Percentiles rank a stretch among this genome's conserved stretches.
These are phyloP conservation scores for Dinocampus coccinellae DNA, from an alignment of 2,888 invertebrate genomes.

Conservation along the genomic window DNA sequence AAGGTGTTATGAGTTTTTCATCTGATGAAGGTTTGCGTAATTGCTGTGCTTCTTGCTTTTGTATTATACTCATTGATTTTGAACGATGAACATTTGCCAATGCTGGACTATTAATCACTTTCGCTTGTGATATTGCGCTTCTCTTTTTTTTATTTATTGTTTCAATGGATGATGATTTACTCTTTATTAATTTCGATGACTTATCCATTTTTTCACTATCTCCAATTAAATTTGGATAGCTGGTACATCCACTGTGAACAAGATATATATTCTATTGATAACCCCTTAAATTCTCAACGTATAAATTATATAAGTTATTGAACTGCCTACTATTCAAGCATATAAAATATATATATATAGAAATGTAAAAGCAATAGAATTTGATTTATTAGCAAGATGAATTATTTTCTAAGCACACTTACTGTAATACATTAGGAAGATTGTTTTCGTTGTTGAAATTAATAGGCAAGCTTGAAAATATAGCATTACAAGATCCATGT, in stretches of 20 bases:
- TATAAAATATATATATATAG: neutral
- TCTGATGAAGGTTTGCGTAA: slow-evolving; percentile 44
- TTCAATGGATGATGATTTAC: slow-evolving; percentile 18
- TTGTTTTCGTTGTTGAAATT: slow-evolving; percentile 58
- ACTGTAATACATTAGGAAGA: slow-evolving; percentile 52
- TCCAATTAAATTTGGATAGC: slow-evolving; percentile 30
- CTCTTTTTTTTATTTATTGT: slow-evolving; percentile 9
- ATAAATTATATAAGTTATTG: neutral
- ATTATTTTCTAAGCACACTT: slow-evolving; percentile 45
- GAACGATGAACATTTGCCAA: slow-evolving; percentile 39
- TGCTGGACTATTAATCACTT: neutral
- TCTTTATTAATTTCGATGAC: slow-evolving; percentile 18
- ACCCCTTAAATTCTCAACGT: too few species aligned
- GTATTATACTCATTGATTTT: slow-evolving; percentile 47
- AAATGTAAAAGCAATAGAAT: neutral
- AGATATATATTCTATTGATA: neutral
- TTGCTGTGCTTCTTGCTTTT: slow-evolving; percentile 43
- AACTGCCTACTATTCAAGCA: neutral
- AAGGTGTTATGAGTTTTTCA: slow-evolving; percentile 54
- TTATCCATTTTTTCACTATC: slow-evolving; percentile 19
- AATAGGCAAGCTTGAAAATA: slow-evolving; percentile 62
- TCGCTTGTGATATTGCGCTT: neutral
- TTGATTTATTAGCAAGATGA: neutral
- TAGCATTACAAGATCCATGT: slow-evolving; percentile 63
- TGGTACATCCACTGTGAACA: slow-evolving; percentile 27